Base-by-base conservation (phyloP, 2,888 invertebrate species). In the Pocota personata region DNA sequence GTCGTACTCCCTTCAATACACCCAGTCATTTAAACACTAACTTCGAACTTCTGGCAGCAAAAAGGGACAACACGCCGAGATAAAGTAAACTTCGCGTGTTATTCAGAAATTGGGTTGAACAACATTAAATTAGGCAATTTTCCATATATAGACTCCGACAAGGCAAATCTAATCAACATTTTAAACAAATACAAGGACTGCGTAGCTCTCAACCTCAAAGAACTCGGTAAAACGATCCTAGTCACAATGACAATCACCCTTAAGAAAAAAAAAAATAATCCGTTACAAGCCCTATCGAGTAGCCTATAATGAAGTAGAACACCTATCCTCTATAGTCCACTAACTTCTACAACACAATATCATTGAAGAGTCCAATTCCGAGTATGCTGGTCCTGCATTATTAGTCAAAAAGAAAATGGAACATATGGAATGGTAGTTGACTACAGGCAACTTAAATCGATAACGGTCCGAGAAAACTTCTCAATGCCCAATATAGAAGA, bases 201-300 rank as follows among this genome's bases (percentile, higher is more conserved):
- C 12, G 27, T 67, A 35, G 67, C 40, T 6, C 8, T 52, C 24
- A 27, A 52, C 8, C 6, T 58, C 3, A 30, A 27, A n/a, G 71
- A 58, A 35, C 35, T 71, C 3, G 71, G 71, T 14, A 71, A 71
- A 71, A 71, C 69, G 10, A 24, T 27, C 43, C 8, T 21, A n/a
- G 50, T 35, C 2, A n/a, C 16, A 43, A 55, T 69, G 46, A 19
- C 57, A 14, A 58, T 71, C 16, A 21, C 24, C 10, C 35, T 71
- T 21, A 71, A 58, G 35, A 43, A 55, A 14, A n/a, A 52, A n/a
- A n/a, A 37, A 52, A 52, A 24, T 37, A 24, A 37, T 67, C 19
- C 24, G 48, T 5, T 64, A 64, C n/a, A 64, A 64, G 64, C 48
- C 48, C 0, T 64, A 48, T 48, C 35, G 40, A 40, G 55, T 55